Conservation (phyloP, 2,888 invertebrate species). For the Diaperis boleti region DNA sequence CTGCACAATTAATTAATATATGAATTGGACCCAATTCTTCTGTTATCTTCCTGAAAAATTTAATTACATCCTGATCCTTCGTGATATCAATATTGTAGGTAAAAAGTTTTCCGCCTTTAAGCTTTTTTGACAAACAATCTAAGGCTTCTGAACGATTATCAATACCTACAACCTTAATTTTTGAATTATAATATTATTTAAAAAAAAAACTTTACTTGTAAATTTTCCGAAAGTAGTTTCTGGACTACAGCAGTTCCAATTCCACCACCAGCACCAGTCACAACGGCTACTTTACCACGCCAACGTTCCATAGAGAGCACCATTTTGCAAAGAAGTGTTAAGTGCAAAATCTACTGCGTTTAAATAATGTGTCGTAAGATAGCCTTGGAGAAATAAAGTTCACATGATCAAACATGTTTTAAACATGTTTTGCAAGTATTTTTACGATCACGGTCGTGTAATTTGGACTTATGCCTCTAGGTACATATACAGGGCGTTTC, state of each 20-base stretch:
- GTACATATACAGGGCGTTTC: no score
- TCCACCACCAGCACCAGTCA: not conserved
- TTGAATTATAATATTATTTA: not conserved
- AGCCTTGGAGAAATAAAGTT: not conserved
- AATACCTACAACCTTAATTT: not conserved
- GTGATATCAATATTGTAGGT: no score
- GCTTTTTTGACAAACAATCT: no score
- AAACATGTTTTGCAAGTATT: no score
- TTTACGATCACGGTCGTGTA: no score
- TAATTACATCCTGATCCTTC: not conserved
- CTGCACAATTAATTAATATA: conserved; percentile 45
- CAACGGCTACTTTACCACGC: conserved; percentile 1
- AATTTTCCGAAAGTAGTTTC: not conserved
- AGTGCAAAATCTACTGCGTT: no score
- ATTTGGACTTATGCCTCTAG: no score
- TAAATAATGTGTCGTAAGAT: no score
- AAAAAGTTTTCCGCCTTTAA: no score
- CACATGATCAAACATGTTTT: no score
- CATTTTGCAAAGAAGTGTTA: no score
- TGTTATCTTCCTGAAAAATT: conserved; percentile 39
- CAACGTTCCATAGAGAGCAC: not conserved
- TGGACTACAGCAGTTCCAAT: not conserved
- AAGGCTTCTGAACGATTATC: not conserved
- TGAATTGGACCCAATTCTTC: conserved; percentile 43
- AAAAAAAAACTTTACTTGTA: not conserved